phyloP scores from a whole-genome alignment of 2,113 vertebrate genomes.

The Psittacula cyanocephala region DNA sequence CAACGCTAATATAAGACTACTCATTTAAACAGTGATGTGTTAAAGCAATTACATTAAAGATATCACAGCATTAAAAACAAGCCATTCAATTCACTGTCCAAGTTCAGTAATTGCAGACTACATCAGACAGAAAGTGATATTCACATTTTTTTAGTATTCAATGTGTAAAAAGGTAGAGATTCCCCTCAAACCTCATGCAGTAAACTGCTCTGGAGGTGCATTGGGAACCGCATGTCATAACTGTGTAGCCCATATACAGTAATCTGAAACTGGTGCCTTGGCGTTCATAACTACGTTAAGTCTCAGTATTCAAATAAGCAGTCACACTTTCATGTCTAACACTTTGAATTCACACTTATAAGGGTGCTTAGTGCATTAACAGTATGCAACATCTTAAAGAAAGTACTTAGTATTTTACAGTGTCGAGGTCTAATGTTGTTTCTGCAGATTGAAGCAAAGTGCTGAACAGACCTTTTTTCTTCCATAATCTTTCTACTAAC shows the following conservation, averaged over 20 bases:
- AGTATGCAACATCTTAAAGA: neutral
- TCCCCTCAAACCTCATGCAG: neutral
- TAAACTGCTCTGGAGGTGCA: neutral
- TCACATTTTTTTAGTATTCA: neutral
- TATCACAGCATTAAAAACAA: neutral
- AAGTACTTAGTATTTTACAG: neutral
- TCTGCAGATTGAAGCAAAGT: slow-evolving; percentile 20
- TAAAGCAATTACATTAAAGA: neutral
- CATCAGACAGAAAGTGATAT: neutral
- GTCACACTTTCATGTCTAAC: neutral
- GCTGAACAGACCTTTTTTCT: slow-evolving; percentile 33
- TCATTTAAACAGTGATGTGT: neutral
- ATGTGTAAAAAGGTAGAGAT: neutral
- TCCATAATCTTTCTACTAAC: slow-evolving; percentile 38
- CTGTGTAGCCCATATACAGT: neutral
- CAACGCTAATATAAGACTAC: neutral
- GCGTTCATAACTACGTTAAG: neutral
- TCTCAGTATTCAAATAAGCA: neutral
- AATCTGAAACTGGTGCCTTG: neutral
- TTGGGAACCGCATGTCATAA: neutral
- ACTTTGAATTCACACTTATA: neutral
- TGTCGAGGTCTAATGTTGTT: neutral
- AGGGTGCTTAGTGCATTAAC: neutral
- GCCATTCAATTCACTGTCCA: neutral
- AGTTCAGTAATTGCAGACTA: neutral